Base-by-base conservation (phyloP, 2,797 vertebrate species). In the Gymnoscopelus microlampas region DNA sequence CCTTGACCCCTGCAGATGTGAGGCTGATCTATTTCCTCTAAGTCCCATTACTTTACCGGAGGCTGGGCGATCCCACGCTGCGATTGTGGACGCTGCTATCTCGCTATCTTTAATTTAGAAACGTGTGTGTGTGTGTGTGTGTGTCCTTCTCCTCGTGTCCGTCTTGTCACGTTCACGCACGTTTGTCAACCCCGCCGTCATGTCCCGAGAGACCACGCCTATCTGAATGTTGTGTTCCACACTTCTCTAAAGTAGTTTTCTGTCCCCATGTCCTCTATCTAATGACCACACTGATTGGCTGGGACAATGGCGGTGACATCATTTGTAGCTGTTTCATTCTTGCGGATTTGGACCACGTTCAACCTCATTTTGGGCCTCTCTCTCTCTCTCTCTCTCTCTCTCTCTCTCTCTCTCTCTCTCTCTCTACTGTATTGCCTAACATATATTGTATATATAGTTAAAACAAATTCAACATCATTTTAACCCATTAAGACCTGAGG, bases 101-200 rank as follows among this genome's bases (percentile, higher is more conserved):
- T 81, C 72, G 63, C 73, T 63, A 93, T 94, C 94, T 94, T 94
- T 94, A 93, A 95, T 94, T 94, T 93, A 91, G 87, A 91, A 92
- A 89, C 81, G 89, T 88, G 39, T 44, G 39, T 44, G 39, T 10
- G 39, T 44, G 39, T 8, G 39, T 8, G 9, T 91, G 89, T 87
- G 90, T 91, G 93, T 93, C 89, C 70, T 63, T 68, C 39, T 24
- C 76, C 71, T 65, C 7, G 62, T 78, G 90, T 87, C 88, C 84
- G 82, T 89, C 89, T 86, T 78, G 83, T 89, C 83, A 85, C 80
- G 7, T 84, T 80, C 88, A 83, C 79, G 76, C 80, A 83, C 82
- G 87, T 87, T 88, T 44, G 39, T 44, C 39, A 0, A 56, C 79
- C 74, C 83, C 73, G 39, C 71, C 79, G 81, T 84, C 78, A 73